phyloP scores from a whole-genome alignment of 2,888 invertebrate genomes.

The Drosophila paranaensis region DNA sequence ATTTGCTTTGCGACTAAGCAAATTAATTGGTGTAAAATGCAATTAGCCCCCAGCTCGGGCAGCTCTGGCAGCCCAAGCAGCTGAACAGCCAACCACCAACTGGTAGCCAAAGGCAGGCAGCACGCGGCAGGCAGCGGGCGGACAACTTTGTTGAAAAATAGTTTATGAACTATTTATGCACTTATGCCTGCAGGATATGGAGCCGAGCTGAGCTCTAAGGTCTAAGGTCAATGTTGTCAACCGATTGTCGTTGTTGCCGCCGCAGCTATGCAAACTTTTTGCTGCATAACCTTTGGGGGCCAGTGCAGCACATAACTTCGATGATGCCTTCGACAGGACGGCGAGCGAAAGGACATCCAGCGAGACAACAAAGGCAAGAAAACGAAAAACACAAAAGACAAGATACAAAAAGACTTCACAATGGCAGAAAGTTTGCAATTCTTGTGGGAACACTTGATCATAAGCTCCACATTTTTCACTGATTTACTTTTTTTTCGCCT shows the following conservation, averaged over 20 bases:
- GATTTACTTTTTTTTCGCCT: constrained; percentile 65
- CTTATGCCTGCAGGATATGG: constrained; percentile 49
- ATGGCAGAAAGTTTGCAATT: constrained; percentile 72
- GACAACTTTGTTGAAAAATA: constrained; percentile 42
- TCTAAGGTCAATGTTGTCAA: constrained; percentile 73
- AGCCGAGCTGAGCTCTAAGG: constrained; percentile 13
- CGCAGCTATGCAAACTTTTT: constrained; percentile 66
- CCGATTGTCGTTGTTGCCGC: constrained; percentile 31
- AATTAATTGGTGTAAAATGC: constrained; percentile 75
- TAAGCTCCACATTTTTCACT: constrained; percentile 76
- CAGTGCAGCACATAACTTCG: constrained; percentile 68
- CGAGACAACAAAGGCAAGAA: constrained; percentile 67
- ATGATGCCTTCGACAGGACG: constrained; percentile 74
- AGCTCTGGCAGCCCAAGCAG: constrained; percentile 8
- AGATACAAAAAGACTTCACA: constrained; percentile 13
- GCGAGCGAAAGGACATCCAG: constrained; percentile 37
- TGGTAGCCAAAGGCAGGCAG: background rate
- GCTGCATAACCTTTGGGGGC: constrained; percentile 54
- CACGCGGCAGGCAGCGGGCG: background rate
- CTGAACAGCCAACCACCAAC: constrained; percentile 5
- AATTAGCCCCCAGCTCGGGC: constrained; percentile 55
- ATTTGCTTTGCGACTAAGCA: constrained; percentile 40
- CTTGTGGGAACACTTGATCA: constrained; percentile 80
- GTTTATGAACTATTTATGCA: constrained; percentile 77
- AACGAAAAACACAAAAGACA: constrained; percentile 7